Percentiles rank a stretch among this genome's conserved stretches.
Conservation (phyloP, 2,797 vertebrate species). For the Cyprinodon diabolis region DNA sequence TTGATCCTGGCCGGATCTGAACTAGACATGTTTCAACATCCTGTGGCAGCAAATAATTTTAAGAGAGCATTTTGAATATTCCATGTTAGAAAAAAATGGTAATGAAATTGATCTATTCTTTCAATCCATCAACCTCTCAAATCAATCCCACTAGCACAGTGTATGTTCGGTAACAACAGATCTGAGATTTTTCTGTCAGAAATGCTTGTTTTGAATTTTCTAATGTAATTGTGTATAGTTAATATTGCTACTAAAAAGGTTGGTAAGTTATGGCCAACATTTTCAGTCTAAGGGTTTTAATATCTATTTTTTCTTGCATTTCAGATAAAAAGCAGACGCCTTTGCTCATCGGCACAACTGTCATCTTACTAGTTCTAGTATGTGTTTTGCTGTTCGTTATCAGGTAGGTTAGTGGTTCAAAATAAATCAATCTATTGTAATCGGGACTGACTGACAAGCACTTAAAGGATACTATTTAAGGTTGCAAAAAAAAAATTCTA, state of each 20-base stretch:
- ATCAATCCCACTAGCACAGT: no score
- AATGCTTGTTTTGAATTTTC: no score
- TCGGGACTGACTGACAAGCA: not conserved
- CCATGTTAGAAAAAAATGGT: no score
- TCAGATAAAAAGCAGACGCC: not conserved
- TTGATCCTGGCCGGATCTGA: no score
- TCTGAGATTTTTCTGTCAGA: no score
- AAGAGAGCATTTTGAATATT: no score
- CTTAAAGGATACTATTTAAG: not conserved
- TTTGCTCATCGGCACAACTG: slow-evolving; percentile 1
- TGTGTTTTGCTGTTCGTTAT: slow-evolving; percentile 34
- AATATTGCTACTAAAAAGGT: not conserved
- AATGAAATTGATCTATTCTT: no score
- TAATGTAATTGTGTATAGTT: not conserved
- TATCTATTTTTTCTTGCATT: not conserved
- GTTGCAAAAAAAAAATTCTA: not conserved
- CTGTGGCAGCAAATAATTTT: no score
- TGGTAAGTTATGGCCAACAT: not conserved
- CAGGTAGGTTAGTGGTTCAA: slow-evolving; percentile 27
- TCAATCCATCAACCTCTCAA: no score
- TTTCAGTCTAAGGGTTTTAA: not conserved
- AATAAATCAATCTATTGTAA: not conserved
- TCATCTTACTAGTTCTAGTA: slow-evolving; percentile 10
- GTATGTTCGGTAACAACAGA: no score
- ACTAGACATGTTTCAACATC: no score